Base-by-base conservation (phyloP, 37 sponge, comb jelly and placozoan species). In the Haliclona indistincta region DNA sequence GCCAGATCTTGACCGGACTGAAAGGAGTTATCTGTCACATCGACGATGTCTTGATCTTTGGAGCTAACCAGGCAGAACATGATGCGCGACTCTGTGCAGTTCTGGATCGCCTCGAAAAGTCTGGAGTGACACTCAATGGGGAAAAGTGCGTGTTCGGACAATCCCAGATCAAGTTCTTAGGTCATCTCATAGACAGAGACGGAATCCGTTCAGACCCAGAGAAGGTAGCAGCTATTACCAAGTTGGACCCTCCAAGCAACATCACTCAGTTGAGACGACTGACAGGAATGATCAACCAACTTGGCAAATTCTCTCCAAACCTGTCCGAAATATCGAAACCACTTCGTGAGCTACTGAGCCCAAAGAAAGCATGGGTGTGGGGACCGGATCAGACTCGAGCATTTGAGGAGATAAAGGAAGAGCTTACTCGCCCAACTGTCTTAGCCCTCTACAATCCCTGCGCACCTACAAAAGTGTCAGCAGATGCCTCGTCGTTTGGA, bases 321-420 rank as follows among this genome's bases (percentile, higher is more conserved):
- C 23, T 55, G 23, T 25, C 56, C 4, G 56, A 55, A 28, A 55
- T 55, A 3, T 29, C 56, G 23, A 55, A 55, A 55, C 56, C 56
- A 29, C 79, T 85, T 2, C 4, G 73, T 23, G 72, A 70, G 34
- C 74, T 85, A 26, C 73, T 85, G 42, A 77, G 71, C 52, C 11
- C 23, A 19, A 71, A 72, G 58, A 8, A 15, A 78, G 40, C 73
- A 0, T 84, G 79, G 85, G 2, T 77, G 35, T 77, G 85, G 85
- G 79, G 79, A 0, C 65, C 56, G 19, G 34, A 1, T 8, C 85
- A 84, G 19, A 66, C 69, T 11, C 69, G 58, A 49, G 71, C 73
- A 19, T 84, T 84, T 54, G 2, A 25, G 3, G 35, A 41, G 10
- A n/a, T 83, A 49, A 74, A 83, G 49, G 63, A 37, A 22, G 75